phyloP scores from a whole-genome alignment of 2,797 vertebrate genomes.

The Cyprinella venusta region DNA sequence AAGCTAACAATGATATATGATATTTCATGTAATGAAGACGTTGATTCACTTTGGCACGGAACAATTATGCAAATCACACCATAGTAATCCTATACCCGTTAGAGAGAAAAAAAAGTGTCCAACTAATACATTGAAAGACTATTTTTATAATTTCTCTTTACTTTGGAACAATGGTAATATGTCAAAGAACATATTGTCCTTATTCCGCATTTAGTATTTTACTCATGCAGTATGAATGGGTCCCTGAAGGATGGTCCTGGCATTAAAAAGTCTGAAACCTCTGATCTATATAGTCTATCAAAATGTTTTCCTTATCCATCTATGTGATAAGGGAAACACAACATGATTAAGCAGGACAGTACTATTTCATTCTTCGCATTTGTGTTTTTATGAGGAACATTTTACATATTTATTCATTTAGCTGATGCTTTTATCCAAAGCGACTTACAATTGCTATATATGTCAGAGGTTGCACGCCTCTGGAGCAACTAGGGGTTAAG shows the following conservation, averaged over 20 bases:
- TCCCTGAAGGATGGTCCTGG: not conserved
- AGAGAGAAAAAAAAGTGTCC: not conserved
- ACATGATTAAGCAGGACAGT: not conserved
- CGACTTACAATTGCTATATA: no score
- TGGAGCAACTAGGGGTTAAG: no score
- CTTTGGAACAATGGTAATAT: not conserved
- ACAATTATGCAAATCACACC: constrained; percentile 41
- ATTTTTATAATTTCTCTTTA: not conserved
- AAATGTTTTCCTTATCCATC: not conserved
- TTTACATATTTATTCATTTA: no score
- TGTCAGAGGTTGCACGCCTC: no score
- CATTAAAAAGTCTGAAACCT: not conserved
- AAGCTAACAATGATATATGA: constrained; percentile 38
- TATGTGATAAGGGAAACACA: not conserved
- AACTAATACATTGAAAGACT: not conserved
- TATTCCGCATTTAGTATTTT: not conserved
- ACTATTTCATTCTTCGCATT: not conserved
- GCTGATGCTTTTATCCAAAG: no score
- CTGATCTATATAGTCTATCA: not conserved
- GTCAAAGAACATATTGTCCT: not conserved
- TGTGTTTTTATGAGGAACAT: not conserved
- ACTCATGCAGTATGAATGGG: not conserved
- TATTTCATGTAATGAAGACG: constrained; percentile 46
- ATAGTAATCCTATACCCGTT: not conserved
- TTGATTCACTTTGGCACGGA: constrained; percentile 48